Evolutionary conservation across 1,140 invertebrate genomes (phyloP), one percentile per base, ranked within the genome.

Genomic region (Lepeophtheirus salmonis): DNA sequence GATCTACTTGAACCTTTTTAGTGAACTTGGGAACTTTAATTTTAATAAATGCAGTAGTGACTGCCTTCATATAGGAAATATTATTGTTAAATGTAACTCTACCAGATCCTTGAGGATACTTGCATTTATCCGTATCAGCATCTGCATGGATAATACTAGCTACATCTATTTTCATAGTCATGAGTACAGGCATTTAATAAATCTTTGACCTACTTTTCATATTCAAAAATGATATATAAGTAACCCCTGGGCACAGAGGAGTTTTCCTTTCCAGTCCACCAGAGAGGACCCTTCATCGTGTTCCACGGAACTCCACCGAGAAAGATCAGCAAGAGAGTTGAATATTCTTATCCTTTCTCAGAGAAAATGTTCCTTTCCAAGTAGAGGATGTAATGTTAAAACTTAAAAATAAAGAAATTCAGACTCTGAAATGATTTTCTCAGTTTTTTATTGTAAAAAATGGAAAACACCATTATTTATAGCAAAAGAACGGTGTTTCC

Each of bases 91-190:
- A 98, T 2, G 89, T 95, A 0, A 97, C 88, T 62, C 94, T 77
- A 0, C 87, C 94, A 4, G 91, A 96, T 4, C 89, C 94, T 70
- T 97, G 97, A 0, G 94, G 94, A 75, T 97, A 98, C 69, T 95
- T 97, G 72, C 88, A 80, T 72, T 95, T 96, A 69, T 97, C 94
- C 1, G 90, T 96, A 71, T 97, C 94, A 60, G 97, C 91, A 21
- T 88, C 83, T 64, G 89, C 86, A 73, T 94, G 96, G 22, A 96
- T 80, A 94, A 71, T 84, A 94, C 73, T 79, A 85, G 67, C 83
- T 83, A 16, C 83, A 83, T n/a, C n/a, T n/a, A 65, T 79, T 78
- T 62, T 77, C 77, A 67, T 79, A 81, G 67, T 88, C 80, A 63
- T 80, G 79, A 17, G 79, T 83, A 68, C 88, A 91, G 56, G 82